Conservation (phyloP, 2,797 vertebrate genomes). For the Antennarius maculatus region DNA sequence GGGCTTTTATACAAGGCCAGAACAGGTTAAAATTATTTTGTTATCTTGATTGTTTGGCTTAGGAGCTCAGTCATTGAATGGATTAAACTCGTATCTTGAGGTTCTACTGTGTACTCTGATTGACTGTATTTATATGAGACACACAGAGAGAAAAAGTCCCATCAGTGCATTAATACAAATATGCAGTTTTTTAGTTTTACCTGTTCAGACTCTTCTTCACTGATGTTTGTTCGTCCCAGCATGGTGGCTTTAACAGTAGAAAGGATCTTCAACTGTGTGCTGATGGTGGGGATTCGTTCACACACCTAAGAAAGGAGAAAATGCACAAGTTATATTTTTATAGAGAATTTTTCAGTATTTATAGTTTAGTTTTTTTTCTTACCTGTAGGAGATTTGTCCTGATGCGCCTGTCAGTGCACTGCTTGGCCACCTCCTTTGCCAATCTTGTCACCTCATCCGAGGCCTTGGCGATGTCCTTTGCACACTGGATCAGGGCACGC, state of each 20-base stretch:
- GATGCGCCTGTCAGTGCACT: constrained; percentile 98
- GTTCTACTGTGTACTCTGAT: not conserved
- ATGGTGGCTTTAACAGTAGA: constrained; percentile 99
- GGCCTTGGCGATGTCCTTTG: constrained; percentile 98
- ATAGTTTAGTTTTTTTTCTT: not conserved
- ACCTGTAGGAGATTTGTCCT: constrained; percentile 98
- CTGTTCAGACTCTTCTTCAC: constrained; percentile 98
- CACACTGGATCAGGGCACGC: constrained; percentile 97
- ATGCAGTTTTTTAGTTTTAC: constrained; percentile 65
- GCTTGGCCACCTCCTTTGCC: constrained; percentile 98
- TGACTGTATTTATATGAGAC: not conserved
- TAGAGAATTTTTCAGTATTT: not conserved
- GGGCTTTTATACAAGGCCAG: no score
- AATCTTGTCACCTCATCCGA: constrained; percentile 96
- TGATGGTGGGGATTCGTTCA: constrained; percentile 98
- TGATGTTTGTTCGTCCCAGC: constrained; percentile 98
- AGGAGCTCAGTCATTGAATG: no score
- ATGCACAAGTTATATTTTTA: not conserved
- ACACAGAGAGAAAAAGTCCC: not conserved
- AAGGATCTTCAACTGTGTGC: constrained; percentile 98
- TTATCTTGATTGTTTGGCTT: no score
- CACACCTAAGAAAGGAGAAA: constrained; percentile 86
- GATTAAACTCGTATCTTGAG: no score
- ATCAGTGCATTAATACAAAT: not conserved
- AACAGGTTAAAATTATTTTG: no score